Evolutionary conservation across 1,140 invertebrate species (phyloP), one percentile per base, ranked within the genome.

Genomic region (Caenorhabditis briggsae): DNA sequence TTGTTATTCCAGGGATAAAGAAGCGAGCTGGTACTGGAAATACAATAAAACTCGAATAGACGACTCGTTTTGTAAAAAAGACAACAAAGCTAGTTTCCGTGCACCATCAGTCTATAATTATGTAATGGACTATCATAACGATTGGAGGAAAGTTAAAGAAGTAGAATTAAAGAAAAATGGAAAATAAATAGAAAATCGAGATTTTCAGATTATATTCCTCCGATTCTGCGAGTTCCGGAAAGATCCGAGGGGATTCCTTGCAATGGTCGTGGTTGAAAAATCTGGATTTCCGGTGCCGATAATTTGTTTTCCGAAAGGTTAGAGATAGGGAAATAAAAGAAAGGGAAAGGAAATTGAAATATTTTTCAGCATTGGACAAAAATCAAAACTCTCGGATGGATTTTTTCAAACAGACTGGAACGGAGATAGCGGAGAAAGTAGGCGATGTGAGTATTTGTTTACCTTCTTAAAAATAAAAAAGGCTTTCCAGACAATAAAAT

Each of bases 151-250:
- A 23, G 56, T 59, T 23, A n/a, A 59, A 59, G 56, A 59, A 59
- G 56, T 59, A n/a, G 2, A n/a, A 2, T 5, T n/a, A 5, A n/a
- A n/a, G 16, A 9, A 9, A 9, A 2, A n/a, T 5, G 1, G 14
- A n/a, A 8, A 8, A 59, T 16, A 20, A 5, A n/a, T 59, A 0
- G 2, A 2, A n/a, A 59, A 5, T 59, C n/a, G 16, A 20, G 2
- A 20, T n/a, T 59, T 59, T 20, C 56, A 59, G 56, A 59, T 59
- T n/a, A n/a, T 20, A 20, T 59, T 59, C 18, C 56, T 59, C 56
- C 56, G 56, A 59, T 59, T 20, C 56, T 59, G 56, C 20, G 56
- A 59, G n/a, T 59, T 59, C 18, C 18, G 9, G 0, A 59, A n/a
- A 9, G n/a, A 23, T n/a, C n/a, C 18, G 0, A n/a, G 9, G 9